Base-by-base conservation (phyloP, 2,797 vertebrate species). In the Gallirallus australis region DNA sequence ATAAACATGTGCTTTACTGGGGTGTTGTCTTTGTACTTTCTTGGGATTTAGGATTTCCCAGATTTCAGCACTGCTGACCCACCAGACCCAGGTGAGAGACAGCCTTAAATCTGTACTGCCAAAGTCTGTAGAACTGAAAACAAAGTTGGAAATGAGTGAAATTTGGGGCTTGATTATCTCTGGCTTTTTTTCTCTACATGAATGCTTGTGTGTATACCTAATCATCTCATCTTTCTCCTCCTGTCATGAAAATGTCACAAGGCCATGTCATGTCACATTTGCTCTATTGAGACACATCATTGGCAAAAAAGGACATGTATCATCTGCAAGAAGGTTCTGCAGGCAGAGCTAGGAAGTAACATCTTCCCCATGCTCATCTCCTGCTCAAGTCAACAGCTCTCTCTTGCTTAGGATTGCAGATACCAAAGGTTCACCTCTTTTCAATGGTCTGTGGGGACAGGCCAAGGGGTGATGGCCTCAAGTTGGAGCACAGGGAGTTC, bases 81-180 rank as follows among this genome's bases (percentile, higher is more conserved):
- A 11, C 6, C 15, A 3, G 28, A 20, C 6, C 15, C 60, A 81
- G 24, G 7, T 39, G 23, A 65, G 15, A 42, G 11, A 21, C 15
- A 25, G 6, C 30, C 57, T 72, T 23, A 21, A 85, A 54, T 47
- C 45, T 1, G 1, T 10, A 21, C 24, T 52, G 9, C 2, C 5
- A 15, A 4, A 6, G 12, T 14, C 0, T 0, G 23, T 1, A 56
- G 24, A 59, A 35, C 5, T 6, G 14, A 6, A 25, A 37, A n/a
- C 17, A 4, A 25, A 20, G 0, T 0, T 30, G 19, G 33, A 50
- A 42, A 50, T 2, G 3, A 11, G 6, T 69, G 23, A 30, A 86
- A 27, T 5, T 20, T 14, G 1, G 0, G 3, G 7, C 15, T 40
- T 53, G 2, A 9, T 61, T 33, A 64, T 5, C 6, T 7, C 8